A percentile compares a stretch with the other conserved stretches of the same genome.
These are phyloP conservation scores for Lerema accius DNA, from an alignment of 1,140 invertebrate genomes.

Conservation along the genomic window DNA sequence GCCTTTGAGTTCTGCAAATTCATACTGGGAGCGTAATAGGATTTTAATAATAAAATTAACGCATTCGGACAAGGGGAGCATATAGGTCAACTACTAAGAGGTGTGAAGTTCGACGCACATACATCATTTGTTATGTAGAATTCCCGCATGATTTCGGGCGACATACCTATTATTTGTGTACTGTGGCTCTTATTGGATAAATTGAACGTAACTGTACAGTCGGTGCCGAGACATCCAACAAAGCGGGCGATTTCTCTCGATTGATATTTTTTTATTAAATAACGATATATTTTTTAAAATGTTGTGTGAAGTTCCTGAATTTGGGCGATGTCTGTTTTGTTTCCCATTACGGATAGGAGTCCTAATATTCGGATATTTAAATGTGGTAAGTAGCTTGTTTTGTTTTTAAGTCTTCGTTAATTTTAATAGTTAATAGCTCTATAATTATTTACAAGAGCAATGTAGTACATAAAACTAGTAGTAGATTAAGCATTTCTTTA, in stretches of 20 bases:
- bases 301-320: slow-evolving; percentile 35
- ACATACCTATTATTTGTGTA: slow-evolving; percentile 7
- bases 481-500: too few species aligned
- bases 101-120: slow-evolving; percentile 22
- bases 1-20: too few species aligned
- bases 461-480: too few species aligned
- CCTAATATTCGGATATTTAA: slow-evolving; percentile 35
- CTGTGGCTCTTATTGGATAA: slow-evolving; percentile 13
- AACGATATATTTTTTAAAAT: slow-evolving; percentile 7
- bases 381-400: slow-evolving; percentile 34
- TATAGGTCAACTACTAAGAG: slow-evolving; percentile 18
- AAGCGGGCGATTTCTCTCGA: background rate
- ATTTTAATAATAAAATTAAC: background rate
- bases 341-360: slow-evolving; percentile 36
- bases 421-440: too few species aligned
- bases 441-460: too few species aligned
- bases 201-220: slow-evolving; percentile 5
- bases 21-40: background rate
- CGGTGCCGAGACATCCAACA: background rate
- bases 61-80: slow-evolving; percentile 8
- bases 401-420: background rate
- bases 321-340: slow-evolving; percentile 39
- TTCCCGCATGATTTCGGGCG: slow-evolving; percentile 2
- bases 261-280: slow-evolving; percentile 1
- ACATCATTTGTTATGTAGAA: slow-evolving; percentile 7